Evolutionary conservation across 2,797 vertebrate genomes (phyloP).

Genomic region (Gymnoscopelus microlampas): DNA sequence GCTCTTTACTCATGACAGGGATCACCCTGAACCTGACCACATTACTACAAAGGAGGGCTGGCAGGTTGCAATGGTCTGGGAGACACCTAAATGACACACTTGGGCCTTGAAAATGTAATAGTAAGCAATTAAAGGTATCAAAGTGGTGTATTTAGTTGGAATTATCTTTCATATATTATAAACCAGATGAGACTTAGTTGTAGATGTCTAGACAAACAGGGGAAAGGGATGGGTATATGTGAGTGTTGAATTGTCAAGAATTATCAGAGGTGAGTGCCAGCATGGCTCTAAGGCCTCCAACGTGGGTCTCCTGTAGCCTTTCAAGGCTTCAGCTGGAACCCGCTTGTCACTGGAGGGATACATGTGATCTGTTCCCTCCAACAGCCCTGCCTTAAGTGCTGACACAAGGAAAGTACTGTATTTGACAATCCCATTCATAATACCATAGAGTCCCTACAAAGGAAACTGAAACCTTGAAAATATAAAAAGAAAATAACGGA

Average conservation of each 20-base stretch:
- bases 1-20: constrained; percentile 7
- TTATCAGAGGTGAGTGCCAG: not conserved
- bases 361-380: constrained; percentile 15
- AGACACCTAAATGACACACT: not conserved
- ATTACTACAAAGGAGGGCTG: not conserved
- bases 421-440: constrained; percentile 25
- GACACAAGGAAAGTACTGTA: constrained; percentile 35
- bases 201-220: not conserved
- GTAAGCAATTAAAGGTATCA: not conserved
- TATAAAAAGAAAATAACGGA: constrained; percentile 19
- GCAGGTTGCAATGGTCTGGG: not conserved
- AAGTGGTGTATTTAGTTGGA: not conserved
- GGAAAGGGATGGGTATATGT: too few relatives aligned
- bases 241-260: not conserved
- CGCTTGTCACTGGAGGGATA: constrained; percentile 20
- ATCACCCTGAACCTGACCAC: constrained; percentile 20
- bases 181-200: not conserved
- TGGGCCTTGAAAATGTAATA: not conserved
- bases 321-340: not conserved
- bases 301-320: not conserved
- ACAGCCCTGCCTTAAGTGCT: constrained; percentile 39
- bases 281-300: not conserved
- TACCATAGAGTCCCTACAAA: constrained; percentile 19
- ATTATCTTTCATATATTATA: not conserved
- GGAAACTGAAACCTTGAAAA: constrained; percentile 30